These are phyloP conservation scores for Trichoplusia ni DNA, from an alignment of 1,140 invertebrate species.

Conservation along the genomic window DNA sequence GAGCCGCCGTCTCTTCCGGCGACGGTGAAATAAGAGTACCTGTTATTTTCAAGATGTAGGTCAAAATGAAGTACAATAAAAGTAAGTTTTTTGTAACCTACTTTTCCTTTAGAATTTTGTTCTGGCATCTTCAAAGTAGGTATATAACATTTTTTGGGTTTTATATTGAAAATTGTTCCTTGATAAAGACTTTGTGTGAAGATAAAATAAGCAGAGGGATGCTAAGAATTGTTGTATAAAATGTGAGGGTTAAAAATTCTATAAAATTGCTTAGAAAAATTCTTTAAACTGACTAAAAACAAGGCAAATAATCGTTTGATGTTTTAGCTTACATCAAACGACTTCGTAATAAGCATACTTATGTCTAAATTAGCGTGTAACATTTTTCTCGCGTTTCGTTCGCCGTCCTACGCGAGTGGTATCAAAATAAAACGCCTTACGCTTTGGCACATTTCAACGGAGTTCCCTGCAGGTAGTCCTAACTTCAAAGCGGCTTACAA, in stretches of 20 bases:
- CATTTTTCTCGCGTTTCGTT: constrained; percentile 23
- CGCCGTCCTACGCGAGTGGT: constrained; percentile 33
- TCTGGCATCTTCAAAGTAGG: too few relatives aligned
- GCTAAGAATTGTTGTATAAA: background rate
- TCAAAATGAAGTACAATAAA: too few relatives aligned
- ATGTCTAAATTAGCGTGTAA: constrained; percentile 16
- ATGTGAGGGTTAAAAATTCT: too few relatives aligned
- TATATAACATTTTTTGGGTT: too few relatives aligned
- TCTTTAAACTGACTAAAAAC: background rate
- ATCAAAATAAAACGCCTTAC: constrained; percentile 57
- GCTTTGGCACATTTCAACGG: constrained; percentile 60
- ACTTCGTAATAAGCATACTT: constrained; percentile 17
- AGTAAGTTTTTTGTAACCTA: too few relatives aligned
- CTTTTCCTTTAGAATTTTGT: too few relatives aligned
- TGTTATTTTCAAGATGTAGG: constrained; percentile 25
- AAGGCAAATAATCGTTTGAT: constrained; percentile 10
- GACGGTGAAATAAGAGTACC: constrained; percentile 27
- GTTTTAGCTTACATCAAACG: constrained; percentile 10
- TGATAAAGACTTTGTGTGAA: too few relatives aligned
- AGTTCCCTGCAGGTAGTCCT: constrained; percentile 59
- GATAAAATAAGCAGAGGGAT: too few relatives aligned
- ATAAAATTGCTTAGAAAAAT: too few relatives aligned
- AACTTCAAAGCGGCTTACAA: constrained; percentile 76
- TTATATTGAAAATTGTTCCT: too few relatives aligned
- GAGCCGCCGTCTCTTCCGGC: constrained; percentile 4